Conservation (phyloP, 2,888 invertebrate genomes). For the Ennomos erosarius region DNA sequence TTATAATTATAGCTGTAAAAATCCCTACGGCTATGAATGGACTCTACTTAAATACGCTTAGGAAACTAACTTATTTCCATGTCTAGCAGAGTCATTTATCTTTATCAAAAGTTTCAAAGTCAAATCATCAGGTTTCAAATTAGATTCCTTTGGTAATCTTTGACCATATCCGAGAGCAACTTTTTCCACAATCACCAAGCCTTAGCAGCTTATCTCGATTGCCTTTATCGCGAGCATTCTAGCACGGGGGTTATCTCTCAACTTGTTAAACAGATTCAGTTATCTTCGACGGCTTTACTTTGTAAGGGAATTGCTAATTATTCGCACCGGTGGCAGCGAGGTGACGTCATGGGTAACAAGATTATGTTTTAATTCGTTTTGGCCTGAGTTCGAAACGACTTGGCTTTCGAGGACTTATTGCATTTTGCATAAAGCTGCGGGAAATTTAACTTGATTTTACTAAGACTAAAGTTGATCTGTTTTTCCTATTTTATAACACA, state of each 20-base stretch:
- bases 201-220: slow-evolving; percentile 19
- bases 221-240: slow-evolving; percentile 24
- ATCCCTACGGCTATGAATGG: no score
- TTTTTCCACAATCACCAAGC: slow-evolving; percentile 1
- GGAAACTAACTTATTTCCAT: no score
- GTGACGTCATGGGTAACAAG: slow-evolving; percentile 50
- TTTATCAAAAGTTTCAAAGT: no score
- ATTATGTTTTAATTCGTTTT: slow-evolving; percentile 39
- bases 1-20: no score
- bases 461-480: not conserved
- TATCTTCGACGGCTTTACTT: slow-evolving; percentile 58
- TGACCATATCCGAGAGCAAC: not conserved
- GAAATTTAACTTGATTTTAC: not conserved
- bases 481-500: no score
- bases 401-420: slow-evolving; percentile 21
- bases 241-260: slow-evolving; percentile 41
- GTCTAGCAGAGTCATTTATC: no score
- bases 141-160: no score
- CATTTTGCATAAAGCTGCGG: slow-evolving; percentile 17
- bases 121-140: no score
- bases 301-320: slow-evolving; percentile 70
- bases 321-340: slow-evolving; percentile 60
- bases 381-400: slow-evolving; percentile 19
- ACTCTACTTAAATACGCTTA: no score
- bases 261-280: slow-evolving; percentile 72